phyloP scores from a whole-genome alignment of 2,888 invertebrate species.

The Drosophila nigricruria region DNA sequence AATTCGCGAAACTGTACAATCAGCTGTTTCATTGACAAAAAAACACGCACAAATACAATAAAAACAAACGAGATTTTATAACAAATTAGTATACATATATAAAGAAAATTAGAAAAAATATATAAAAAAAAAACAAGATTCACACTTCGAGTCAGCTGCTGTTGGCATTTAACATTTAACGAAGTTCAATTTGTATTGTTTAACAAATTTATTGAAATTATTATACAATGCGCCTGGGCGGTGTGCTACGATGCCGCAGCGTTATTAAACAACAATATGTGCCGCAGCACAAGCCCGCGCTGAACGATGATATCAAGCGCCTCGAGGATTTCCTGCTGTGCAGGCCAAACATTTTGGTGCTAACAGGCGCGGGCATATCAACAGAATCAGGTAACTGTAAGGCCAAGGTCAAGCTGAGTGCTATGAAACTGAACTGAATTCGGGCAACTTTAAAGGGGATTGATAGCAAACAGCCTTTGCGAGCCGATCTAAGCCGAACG shows the following conservation, averaged over 20 bases:
- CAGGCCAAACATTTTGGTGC: conserved; percentile 87
- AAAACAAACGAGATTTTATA: conserved; percentile 21
- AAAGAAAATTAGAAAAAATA: background rate
- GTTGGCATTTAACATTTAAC: background rate
- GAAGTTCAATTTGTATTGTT: background rate
- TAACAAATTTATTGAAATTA: background rate
- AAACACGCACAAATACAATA: background rate
- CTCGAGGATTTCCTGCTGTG: conserved; percentile 82
- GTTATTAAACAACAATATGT: conserved; percentile 86
- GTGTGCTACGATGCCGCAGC: conserved; percentile 60
- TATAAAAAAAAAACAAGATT: background rate
- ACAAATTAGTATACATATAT: background rate
- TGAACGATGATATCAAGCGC: conserved; percentile 86
- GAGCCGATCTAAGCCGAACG: background rate
- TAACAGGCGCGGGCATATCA: conserved; percentile 98
- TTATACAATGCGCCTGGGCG: conserved; percentile 78
- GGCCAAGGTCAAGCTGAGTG: background rate
- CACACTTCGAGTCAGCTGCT: background rate
- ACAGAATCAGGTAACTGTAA: conserved; percentile 92
- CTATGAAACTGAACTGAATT: background rate
- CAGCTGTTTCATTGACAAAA: conserved; percentile 40
- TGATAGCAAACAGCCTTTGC: background rate
- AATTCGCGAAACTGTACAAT: background rate
- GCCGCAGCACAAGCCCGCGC: conserved; percentile 90
- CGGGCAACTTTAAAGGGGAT: background rate